phyloP scores from a whole-genome alignment of 1,140 invertebrate species.

The Hydropsyche tenuis region DNA sequence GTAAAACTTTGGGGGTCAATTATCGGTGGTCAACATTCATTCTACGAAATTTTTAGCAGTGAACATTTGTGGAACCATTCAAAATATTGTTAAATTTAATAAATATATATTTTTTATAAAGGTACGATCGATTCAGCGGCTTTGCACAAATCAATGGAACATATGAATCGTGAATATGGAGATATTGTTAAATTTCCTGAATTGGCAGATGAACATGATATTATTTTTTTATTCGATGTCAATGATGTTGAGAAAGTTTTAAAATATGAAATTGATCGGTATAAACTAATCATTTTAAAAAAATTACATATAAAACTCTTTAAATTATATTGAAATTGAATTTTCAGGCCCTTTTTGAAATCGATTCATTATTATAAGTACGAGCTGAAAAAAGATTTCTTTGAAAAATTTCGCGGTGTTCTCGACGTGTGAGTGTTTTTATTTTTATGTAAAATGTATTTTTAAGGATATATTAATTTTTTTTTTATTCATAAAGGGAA shows the following conservation, averaged over 20 bases:
- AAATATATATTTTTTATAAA: neutral
- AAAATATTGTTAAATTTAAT: too few relatives aligned
- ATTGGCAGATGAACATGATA: neutral
- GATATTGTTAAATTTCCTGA: slow-evolving; percentile 9
- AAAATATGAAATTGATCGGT: neutral
- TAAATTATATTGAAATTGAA: too few relatives aligned
- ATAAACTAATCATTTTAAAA: neutral
- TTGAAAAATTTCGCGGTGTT: neutral
- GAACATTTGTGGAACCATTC: too few relatives aligned
- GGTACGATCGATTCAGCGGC: neutral
- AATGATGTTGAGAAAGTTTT: slow-evolving; percentile 12
- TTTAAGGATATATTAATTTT: neutral
- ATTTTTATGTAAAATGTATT: neutral
- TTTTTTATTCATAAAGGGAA: neutral
- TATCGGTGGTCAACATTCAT: too few relatives aligned
- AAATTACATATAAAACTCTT: too few relatives aligned
- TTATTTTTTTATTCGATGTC: neutral
- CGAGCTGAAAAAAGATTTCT: neutral
- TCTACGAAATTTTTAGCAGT: too few relatives aligned
- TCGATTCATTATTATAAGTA: slow-evolving; percentile 17
- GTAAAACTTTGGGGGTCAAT: too few relatives aligned
- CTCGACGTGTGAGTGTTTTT: slow-evolving; percentile 4
- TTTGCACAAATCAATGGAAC: neutral
- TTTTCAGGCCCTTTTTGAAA: slow-evolving; percentile 6
- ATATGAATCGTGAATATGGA: neutral